Percentiles rank a stretch among this genome's conserved stretches.
Conservation (phyloP, 1,140 invertebrate genomes). For the Eriocheir sinensis region DNA sequence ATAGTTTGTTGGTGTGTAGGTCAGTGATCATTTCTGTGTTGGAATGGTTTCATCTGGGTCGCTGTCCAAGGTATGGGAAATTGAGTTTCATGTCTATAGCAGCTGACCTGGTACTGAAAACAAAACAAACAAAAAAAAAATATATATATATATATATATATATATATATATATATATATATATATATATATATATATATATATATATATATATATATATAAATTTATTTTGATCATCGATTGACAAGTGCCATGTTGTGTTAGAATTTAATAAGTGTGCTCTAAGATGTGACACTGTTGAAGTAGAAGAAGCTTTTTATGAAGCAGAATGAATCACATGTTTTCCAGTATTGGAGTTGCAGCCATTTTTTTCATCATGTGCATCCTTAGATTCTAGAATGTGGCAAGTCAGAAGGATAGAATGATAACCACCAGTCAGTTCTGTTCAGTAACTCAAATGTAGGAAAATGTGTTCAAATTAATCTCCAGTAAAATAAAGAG, state of each 20-base stretch:
- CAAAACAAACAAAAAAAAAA: too few relatives aligned
- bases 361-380: neutral
- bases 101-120: neutral
- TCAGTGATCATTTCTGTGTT: neutral
- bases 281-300: neutral
- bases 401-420: neutral
- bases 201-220: too few relatives aligned
- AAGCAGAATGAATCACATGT: constrained; percentile 2
- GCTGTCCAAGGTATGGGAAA: neutral
- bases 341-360: neutral
- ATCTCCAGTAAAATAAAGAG: neutral
- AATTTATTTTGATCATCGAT: constrained; percentile 16
- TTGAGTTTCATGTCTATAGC: neutral
- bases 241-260: constrained; percentile 13
- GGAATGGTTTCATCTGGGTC: neutral
- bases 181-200: too few relatives aligned
- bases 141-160: too few relatives aligned
- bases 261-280: constrained; percentile 17
- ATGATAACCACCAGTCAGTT: neutral
- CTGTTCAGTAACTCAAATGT: neutral
- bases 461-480: neutral
- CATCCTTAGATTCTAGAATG: neutral
- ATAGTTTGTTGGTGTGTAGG: neutral
- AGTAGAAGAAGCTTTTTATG: constrained; percentile 25
- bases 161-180: too few relatives aligned